Percentiles rank a stretch among this genome's conserved stretches.
Conservation (phyloP, 23 tunicate species). For the Trididemnum nubilum region DNA sequence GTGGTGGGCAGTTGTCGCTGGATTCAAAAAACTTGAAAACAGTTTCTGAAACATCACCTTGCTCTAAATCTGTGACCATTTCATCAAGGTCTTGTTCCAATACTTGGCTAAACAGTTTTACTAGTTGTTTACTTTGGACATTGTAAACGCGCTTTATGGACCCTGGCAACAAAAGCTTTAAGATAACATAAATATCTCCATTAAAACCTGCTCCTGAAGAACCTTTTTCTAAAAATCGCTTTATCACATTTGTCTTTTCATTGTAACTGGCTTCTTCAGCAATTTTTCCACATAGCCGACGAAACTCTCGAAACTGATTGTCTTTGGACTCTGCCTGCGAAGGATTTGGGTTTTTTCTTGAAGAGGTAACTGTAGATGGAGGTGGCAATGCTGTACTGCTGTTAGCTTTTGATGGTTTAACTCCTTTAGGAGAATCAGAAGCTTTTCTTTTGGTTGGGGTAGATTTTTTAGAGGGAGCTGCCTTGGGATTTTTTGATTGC, state of each 20-base stretch:
- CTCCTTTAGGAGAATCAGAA: not conserved
- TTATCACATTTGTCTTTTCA: conserved; percentile 81
- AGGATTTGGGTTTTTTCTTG: not conserved
- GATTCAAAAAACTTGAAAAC: conserved; percentile 78
- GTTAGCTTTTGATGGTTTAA: conserved; percentile 30
- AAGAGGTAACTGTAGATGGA: not conserved
- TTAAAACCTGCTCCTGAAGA: conserved; percentile 64
- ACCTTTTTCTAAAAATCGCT: conserved; percentile 59
- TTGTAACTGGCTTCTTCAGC: conserved; percentile 94
- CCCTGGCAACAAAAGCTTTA: conserved; percentile 82
- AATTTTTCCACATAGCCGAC: conserved; percentile 84
- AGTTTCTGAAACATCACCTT: conserved; percentile 96
- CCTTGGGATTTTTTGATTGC: not conserved
- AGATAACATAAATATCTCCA: conserved; percentile 65
- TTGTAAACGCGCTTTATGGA: conserved; percentile 79
- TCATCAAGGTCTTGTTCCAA: conserved; percentile 79
- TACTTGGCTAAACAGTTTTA: conserved; percentile 73
- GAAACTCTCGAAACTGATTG: conserved; percentile 85
- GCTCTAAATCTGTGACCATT: conserved; percentile 87
- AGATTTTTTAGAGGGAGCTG: not conserved
- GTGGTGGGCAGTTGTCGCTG: conserved; percentile 62
- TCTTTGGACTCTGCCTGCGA: conserved; percentile 48
- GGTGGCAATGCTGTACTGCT: not conserved
- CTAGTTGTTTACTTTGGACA: conserved; percentile 82
- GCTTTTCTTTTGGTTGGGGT: conserved; percentile 50